A percentile compares a stretch with the other conserved stretches of the same genome.
phyloP scores from a whole-genome alignment of 1,140 invertebrate genomes.

The Hyles vespertilio region DNA sequence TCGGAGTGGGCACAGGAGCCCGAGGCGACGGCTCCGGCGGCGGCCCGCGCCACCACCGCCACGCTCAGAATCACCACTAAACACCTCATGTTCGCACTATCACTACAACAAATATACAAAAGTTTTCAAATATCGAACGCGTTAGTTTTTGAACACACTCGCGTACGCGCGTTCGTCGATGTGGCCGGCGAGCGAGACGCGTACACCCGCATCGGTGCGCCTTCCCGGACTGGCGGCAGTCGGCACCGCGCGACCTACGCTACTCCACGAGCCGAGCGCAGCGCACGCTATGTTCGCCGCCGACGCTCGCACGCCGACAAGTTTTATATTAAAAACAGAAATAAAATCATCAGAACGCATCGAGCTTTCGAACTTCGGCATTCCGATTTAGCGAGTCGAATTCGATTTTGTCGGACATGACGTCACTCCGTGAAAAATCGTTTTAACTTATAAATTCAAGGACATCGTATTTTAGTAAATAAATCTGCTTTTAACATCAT shows the following conservation, averaged over 20 bases:
- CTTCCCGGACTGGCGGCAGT: conserved; percentile 47
- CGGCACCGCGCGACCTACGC: not conserved
- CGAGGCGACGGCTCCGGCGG: conserved; percentile 36
- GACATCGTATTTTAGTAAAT: not conserved
- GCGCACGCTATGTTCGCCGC: conserved; percentile 7
- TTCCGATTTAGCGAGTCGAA: conserved; percentile 31
- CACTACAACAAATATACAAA: conserved; percentile 34
- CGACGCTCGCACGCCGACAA: conserved; percentile 12
- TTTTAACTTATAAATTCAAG: conserved; percentile 12
- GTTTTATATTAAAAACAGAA: conserved; percentile 56
- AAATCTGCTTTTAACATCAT: no score
- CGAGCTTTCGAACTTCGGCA: conserved; percentile 33
- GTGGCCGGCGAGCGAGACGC: conserved; percentile 32
- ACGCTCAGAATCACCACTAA: conserved; percentile 49
- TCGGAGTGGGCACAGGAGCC: conserved; percentile 43
- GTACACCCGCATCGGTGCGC: conserved; percentile 61
- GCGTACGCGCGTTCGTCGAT: conserved; percentile 43
- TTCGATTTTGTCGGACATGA: conserved; percentile 19
- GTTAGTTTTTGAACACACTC: conserved; percentile 46
- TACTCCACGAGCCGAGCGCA: conserved; percentile 24
- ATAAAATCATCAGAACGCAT: conserved; percentile 44
- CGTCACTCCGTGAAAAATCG: conserved; percentile 22
- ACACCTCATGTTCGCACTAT: conserved; percentile 63
- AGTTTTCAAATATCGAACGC: conserved; percentile 37
- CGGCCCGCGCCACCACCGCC: conserved; percentile 35